phyloP scores from a whole-genome alignment of 2,113 vertebrate species.

The Pseudorasbora parva region DNA sequence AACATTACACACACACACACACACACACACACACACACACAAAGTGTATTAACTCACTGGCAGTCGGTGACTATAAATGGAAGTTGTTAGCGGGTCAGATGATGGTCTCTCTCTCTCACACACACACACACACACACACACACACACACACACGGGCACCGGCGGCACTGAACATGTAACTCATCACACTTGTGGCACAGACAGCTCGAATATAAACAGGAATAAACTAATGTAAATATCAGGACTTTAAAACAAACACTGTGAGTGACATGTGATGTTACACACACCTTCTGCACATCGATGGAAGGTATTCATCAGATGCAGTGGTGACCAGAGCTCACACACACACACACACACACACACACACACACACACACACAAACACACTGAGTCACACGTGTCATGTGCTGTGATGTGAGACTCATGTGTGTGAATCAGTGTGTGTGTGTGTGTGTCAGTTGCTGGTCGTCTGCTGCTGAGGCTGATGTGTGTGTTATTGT shows the following conservation, averaged over 20 bases:
- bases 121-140: constrained; percentile 38
- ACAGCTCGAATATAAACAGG: constrained; percentile 8
- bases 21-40: background rate
- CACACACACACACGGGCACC: constrained; percentile 37
- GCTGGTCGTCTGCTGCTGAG: background rate
- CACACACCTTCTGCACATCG: constrained; percentile 1
- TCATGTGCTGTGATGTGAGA: background rate
- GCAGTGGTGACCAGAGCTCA: background rate
- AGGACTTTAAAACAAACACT: constrained; percentile 17
- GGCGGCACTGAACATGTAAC: constrained; percentile 6
- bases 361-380: background rate
- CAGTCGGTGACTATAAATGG: constrained; percentile 22
- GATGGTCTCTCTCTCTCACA: constrained; percentile 33
- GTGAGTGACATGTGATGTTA: background rate
- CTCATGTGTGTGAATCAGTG: background rate
- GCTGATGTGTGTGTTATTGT: background rate
- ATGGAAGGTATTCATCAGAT: background rate
- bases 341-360: constrained; percentile 3
- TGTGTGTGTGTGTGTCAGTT: constrained; percentile 10
- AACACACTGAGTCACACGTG: background rate
- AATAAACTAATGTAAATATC: background rate
- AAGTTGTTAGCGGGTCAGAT: background rate
- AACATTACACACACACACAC: background rate
- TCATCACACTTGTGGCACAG: constrained; percentile 30
- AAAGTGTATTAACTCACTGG: too few relatives aligned